These are phyloP conservation scores for Tympanuchus pallidicinctus DNA, from an alignment of 2,113 vertebrate species.

Conservation along the genomic window DNA sequence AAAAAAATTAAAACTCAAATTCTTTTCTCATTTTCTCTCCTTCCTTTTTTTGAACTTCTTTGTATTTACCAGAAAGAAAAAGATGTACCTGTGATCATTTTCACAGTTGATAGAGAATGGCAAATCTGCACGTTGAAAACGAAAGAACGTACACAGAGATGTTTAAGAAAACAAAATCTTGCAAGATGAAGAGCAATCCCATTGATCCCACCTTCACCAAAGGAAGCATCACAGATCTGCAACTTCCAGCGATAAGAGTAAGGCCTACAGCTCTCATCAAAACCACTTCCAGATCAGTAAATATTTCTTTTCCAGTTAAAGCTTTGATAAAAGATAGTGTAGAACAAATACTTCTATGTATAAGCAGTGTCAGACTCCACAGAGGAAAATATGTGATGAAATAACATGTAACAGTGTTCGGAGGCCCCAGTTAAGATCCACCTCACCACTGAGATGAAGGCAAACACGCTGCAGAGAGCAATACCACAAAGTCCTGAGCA, in stretches of 20 bases:
- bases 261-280: neutral
- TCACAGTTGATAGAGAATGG: neutral
- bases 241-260: neutral
- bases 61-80: neutral
- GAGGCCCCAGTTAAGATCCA: neutral
- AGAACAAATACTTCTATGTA: neutral
- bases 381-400: neutral
- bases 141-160: neutral
- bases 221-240: neutral
- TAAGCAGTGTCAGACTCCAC: neutral
- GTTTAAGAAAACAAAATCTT: neutral
- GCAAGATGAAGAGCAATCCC: neutral
- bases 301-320: neutral
- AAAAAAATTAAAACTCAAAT: constrained; percentile 23
- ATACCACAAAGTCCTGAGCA: neutral
- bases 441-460: neutral
- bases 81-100: neutral
- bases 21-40: neutral
- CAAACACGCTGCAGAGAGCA: neutral
- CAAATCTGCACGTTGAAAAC: neutral
- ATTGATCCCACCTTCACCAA: neutral
- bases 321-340: neutral
- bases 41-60: neutral
- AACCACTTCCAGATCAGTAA: neutral
- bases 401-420: neutral